Percentiles rank a stretch among this genome's conserved stretches.
Evolutionary conservation across 2,113 vertebrate species (phyloP).

Genomic region (Bujurquina vittata): DNA sequence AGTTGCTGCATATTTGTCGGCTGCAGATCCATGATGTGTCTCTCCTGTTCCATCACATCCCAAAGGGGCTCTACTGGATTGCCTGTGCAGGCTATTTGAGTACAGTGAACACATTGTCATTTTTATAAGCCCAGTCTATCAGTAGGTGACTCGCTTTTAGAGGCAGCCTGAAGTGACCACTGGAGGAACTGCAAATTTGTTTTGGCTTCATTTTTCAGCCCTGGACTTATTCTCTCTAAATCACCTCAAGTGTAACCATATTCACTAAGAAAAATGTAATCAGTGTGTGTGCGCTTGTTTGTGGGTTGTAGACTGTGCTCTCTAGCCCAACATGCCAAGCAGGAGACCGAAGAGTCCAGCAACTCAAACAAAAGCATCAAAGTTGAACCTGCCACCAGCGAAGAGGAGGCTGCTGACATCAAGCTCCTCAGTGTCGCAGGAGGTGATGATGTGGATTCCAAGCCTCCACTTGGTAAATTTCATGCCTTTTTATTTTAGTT

Average conservation of each 20-base stretch:
- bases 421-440: neutral
- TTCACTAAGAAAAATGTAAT: rapidly evolving
- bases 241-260: neutral
- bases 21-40: neutral
- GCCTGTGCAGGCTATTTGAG: neutral
- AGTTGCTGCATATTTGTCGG: neutral
- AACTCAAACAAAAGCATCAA: conserved; percentile 33
- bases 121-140: neutral
- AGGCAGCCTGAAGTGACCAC: neutral
- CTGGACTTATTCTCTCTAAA: neutral
- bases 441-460: neutral
- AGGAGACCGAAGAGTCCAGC: conserved; percentile 28
- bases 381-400: conserved; percentile 34
- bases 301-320: conserved; percentile 51
- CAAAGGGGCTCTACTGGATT: rapidly evolving
- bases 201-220: neutral
- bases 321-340: conserved; percentile 46
- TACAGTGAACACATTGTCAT: neutral
- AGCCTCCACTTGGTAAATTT: conserved; percentile 8
- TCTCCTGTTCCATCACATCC: neutral
- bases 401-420: conserved; percentile 13
- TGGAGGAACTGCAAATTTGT: neutral
- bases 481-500: neutral
- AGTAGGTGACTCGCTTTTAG: neutral
- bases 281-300: neutral